Evolutionary conservation across 2,888 invertebrate genomes (phyloP), one percentile per base, ranked within the genome.

Genomic region (Eupithecia pulchellata): DNA sequence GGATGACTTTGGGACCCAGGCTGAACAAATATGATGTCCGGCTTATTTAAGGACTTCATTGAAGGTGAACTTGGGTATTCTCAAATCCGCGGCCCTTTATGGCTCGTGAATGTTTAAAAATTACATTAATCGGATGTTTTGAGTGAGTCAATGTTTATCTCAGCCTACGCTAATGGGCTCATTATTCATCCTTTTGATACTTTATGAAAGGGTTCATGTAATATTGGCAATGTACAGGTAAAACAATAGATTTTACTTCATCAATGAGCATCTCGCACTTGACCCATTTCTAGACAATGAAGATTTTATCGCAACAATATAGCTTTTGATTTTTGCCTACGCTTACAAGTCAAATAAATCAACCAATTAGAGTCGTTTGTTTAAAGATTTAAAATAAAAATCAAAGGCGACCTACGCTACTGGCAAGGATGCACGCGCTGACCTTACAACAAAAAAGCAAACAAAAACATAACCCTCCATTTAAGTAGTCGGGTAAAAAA

Each of bases 381-480:
- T 61, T 11, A 60, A 58, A 60, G 9, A 60, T 29, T 57, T 47
- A 20, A 52, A 62, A 58, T 42, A 36, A 52, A 66, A 55, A 69
- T 36, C 25, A 66, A 66, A 66, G 42, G 61, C 34, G 66, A 69
- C 68, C 68, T 69, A 65, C 69, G 71, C 57, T 58, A 63, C 47
- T 47, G 64, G 58, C 75, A 74, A 75, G 77, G 76, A 77, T 75
- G 71, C 68, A 61, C 57, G 42, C 68, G 55, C 65, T 68, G 75
- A 77, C 74, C 75, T 75, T 60, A 67, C 70, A 69, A 39, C 55
- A 68, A 63, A 75, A 68, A 69, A 34, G n/a, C 25, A 32, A 63
- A 76, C 67, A 78, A 77, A 77, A 70, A 70, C 69, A n/a, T 69
- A 72, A 68, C 68, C 72, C 72, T 72, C 68, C 65, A 62, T 68